Evolutionary conservation across 2,797 vertebrate genomes (phyloP), one percentile per base, ranked within the genome.

Genomic region (Eulemur coronatus): DNA sequence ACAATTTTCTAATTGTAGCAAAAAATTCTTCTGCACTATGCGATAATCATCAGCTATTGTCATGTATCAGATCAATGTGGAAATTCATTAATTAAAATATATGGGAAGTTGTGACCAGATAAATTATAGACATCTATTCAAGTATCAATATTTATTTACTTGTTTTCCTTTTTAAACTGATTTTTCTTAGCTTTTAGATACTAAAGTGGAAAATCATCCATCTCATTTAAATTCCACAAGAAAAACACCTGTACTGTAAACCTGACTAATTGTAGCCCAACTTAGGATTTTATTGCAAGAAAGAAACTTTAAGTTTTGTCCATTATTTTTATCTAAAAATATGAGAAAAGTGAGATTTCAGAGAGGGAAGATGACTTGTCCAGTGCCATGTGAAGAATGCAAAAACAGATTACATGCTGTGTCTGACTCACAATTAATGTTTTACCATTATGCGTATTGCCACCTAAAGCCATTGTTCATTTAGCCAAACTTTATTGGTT

Each of bases 81-180:
- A 94, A 84, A 48, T 82, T 93, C 48, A 89, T 41, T 84, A 61
- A 46, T 91, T 82, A 81, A 84, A 80, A 84, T 81, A 69, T 84
- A 35, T 70, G 22, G 57, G 26, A 69, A 91, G 72, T 81, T 43
- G 17, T 59, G 52, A 65, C 48, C 50, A 59, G 9, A 30, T 90
- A 50, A 48, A 22, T n/a, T 69, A 1, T 55, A 69, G 59, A 18
- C 41, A 61, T 43, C 4, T 79, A 0, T 69, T 67, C 24, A 33
- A 38, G 7, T 79, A 59, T 38, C 8, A 63, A 24, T 11, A 48
- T 17, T 38, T 85, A 41, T 43, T 4, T 4, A 63, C 4, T 80
- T 73, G 24, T 22, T n/a, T 84, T 91, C 24, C 35, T 87, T 94
- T 96, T 72, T 80, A 73, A 33, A 70, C 26, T 94, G 28, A 28